Base-by-base conservation (phyloP, 2,888 invertebrate genomes). In the Nymphalis polychloros region DNA sequence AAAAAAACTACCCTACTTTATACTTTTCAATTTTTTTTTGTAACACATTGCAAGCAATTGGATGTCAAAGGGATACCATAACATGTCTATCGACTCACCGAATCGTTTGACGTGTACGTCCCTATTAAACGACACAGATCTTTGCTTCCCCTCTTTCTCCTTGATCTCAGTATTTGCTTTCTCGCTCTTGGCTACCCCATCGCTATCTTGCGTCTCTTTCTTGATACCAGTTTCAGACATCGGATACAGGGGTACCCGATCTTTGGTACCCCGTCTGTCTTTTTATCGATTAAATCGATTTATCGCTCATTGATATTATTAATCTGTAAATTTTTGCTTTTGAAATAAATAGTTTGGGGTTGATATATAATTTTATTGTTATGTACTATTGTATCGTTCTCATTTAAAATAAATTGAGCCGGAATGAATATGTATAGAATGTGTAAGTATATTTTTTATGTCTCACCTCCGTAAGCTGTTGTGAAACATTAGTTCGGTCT, bases 51-150 rank as follows among this genome's bases (percentile, higher is more conserved):
- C 71, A 68, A 74, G 62, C 65, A 69, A 73, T 70, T 63, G 64
- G 72, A 72, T 63, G 52, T 55, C 60, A 50, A 59, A 63, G 71
- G 72, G 67, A 68, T 62, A 59, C 48, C 65, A 63, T 55, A 31
- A 63, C 68, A 66, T 48, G 49, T 59, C 64, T 75, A 41, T 72
- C 63, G 79, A 91, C 95, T 95, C 95, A 96, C 97, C 96, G 93
- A 97, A 97, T 93, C 97, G 94, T 92, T 97, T 97, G 85, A 97
- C 96, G 93, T 97, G 97, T 83, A 97, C 97, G 94, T 97, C 97
- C 90, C 96, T 94, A 94, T 97, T 97, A 94, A 97, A 97, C 87
- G 97, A 97, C 81, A 97, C 97, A 93, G 96, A 89, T 94, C 95
- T 88, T 83, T 90, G 86, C 86, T 93, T 89, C 75, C 83, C 84